Evolutionary conservation across 2,888 invertebrate genomes (phyloP), one percentile per base, ranked within the genome.

Genomic region (Pachymerium ferrugineum): DNA sequence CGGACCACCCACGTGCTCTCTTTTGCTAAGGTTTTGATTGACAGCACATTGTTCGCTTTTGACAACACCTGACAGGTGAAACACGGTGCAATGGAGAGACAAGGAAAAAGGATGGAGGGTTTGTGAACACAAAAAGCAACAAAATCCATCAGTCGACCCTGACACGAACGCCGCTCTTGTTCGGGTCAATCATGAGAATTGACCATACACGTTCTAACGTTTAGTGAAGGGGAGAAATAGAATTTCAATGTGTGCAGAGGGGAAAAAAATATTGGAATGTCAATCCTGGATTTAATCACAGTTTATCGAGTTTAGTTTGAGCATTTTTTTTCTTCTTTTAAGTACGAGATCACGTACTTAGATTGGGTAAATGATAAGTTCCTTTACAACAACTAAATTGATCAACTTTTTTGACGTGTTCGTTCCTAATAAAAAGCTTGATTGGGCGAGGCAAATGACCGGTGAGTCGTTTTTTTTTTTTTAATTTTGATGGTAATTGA

Each of bases 41-140:
- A 47, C 47, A 47, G 47, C 47, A 22, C 47, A 19, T 47, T 47
- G 47, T 47, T 47, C 47, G n/a, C 5, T 47, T 47, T 22, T 47
- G 47, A 47, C 47, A 47, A 1, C 47, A 47, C 47, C 47, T 47
- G 47, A 47, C 47, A 47, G 47, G 47, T 47, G 47, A 47, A 47
- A 47, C 47, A 47, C 47, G 47, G 47, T 16, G 47, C 47, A 22
- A 47, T 47, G 47, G 47, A 47, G 47, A 47, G 47, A 47, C 47
- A 47, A 47, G 47, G 47, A 47, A 22, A 19, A 22, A 8, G 16
- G 47, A 47, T 14, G 47, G 47, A 47, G 47, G n/a, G 47, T 19
- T 14, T 16, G 16, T 47, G 47, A 47, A 47, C 47, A 47, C 6
- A 16, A 47, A 47, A 47, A 47, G 47, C 47, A 47, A 47, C 47